A percentile compares a stretch with the other conserved stretches of the same genome.
Conservation (phyloP, 1,140 invertebrate species). For the Coenobita brevimanus region DNA sequence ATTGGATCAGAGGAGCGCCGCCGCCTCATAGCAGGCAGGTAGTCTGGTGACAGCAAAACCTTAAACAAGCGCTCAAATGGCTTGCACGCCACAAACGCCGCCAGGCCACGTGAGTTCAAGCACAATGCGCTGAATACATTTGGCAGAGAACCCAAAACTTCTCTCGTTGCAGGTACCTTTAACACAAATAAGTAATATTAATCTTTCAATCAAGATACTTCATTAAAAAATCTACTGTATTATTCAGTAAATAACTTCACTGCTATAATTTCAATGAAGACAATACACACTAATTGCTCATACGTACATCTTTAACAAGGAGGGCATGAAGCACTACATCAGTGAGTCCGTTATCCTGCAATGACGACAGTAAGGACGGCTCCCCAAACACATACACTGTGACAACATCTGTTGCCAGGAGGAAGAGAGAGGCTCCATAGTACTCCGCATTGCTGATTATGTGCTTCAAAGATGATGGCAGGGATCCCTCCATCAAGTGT, state of each 20-base stretch:
- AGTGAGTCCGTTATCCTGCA: conserved; percentile 92
- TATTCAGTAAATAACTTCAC: background rate
- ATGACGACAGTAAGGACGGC: conserved; percentile 87
- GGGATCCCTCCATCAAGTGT: conserved; percentile 91
- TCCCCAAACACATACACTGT: conserved; percentile 93
- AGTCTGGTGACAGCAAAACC: conserved; percentile 84
- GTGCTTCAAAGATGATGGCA: conserved; percentile 88
- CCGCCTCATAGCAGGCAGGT: conserved; percentile 89
- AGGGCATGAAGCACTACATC: conserved; percentile 90
- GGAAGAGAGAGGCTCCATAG: conserved; percentile 91
- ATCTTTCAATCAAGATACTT: background rate
- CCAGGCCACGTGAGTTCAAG: conserved; percentile 87
- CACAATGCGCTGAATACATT: conserved; percentile 94
- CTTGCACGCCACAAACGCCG: conserved; percentile 86
- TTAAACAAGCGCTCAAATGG: conserved; percentile 91
- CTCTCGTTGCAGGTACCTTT: conserved; percentile 88
- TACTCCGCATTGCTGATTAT: conserved; percentile 95
- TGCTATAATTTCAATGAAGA: no score
- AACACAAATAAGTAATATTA: background rate
- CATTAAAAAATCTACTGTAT: background rate
- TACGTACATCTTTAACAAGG: conserved; percentile 81
- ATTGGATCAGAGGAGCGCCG: conserved; percentile 87
- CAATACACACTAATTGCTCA: background rate
- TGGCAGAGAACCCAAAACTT: conserved; percentile 90
- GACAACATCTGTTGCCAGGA: conserved; percentile 92